These are phyloP conservation scores for Dolichallabes microphthalmus DNA, from an alignment of 2,113 vertebrate genomes.

Conservation along the genomic window DNA sequence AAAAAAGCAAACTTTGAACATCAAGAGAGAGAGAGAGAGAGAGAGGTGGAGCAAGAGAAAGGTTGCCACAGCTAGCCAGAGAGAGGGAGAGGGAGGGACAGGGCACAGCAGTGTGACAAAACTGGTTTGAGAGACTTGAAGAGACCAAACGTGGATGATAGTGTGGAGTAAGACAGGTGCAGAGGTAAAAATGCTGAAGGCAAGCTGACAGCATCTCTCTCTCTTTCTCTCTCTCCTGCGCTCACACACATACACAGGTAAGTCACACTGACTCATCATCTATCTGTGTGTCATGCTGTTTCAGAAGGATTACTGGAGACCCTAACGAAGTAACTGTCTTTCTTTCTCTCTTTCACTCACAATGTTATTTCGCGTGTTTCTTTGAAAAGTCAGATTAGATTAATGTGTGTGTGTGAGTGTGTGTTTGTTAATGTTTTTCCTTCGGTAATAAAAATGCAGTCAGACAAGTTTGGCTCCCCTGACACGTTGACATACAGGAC, in stretches of 20 bases:
- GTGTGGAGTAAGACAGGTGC: slow-evolving; percentile 34
- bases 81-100: slow-evolving; percentile 38
- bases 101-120: neutral
- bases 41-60: neutral
- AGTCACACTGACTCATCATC: neutral
- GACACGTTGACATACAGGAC: slow-evolving; percentile 22
- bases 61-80: neutral
- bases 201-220: neutral
- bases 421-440: slow-evolving; percentile 23
- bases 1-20: no score
- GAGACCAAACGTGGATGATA: neutral
- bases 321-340: neutral
- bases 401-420: neutral
- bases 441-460: slow-evolving; percentile 59
- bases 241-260: slow-evolving; percentile 11
- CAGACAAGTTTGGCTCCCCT: slow-evolving; percentile 61
- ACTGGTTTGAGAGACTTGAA: neutral
- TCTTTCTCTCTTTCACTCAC: no score
- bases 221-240: neutral
- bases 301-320: neutral
- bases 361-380: neutral
- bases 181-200: neutral
- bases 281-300: neutral
- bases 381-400: neutral
- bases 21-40: neutral